Conservation (phyloP, 1,140 invertebrate genomes). For the Cotesia typhae region DNA sequence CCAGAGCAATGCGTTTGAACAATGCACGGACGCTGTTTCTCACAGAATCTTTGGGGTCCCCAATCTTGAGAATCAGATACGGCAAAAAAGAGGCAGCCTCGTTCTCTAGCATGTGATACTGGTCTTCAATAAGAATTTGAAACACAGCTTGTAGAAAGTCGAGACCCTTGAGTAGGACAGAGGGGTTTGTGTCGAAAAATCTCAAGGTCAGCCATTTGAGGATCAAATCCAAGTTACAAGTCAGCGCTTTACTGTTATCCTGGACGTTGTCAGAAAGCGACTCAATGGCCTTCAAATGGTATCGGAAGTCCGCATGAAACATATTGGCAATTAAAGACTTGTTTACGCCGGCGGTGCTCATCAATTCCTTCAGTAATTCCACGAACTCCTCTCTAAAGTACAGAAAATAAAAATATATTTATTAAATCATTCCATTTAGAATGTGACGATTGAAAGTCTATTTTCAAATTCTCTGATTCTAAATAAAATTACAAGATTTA, state of each 20-base stretch:
- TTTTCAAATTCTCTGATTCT: too few relatives aligned
- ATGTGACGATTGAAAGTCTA: too few relatives aligned
- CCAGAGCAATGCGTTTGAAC: constrained; percentile 83
- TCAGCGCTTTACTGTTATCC: constrained; percentile 79
- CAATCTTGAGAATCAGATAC: constrained; percentile 92
- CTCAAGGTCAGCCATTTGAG: constrained; percentile 95
- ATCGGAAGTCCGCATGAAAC: constrained; percentile 96
- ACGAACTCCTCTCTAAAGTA: constrained; percentile 84
- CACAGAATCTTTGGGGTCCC: constrained; percentile 95
- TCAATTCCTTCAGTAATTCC: constrained; percentile 89
- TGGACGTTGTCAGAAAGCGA: constrained; percentile 84
- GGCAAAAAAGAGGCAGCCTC: constrained; percentile 95
- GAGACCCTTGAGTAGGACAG: constrained; percentile 91
- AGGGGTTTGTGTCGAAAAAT: constrained; percentile 98
- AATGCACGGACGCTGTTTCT: constrained; percentile 86
- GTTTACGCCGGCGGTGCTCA: constrained; percentile 87
- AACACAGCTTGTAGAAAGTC: constrained; percentile 91
- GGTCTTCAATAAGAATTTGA: constrained; percentile 77
- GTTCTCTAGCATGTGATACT: constrained; percentile 87
- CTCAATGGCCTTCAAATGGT: constrained; percentile 96
- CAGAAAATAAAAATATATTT: too few relatives aligned
- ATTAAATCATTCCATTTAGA: too few relatives aligned
- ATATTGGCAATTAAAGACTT: constrained; percentile 87
- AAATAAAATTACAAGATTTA: too few relatives aligned
- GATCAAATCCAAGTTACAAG: constrained; percentile 93